Percentiles rank a stretch among this genome's conserved stretches.
Evolutionary conservation across 2,797 vertebrate genomes (phyloP).

Genomic region (Spizella passerina): DNA sequence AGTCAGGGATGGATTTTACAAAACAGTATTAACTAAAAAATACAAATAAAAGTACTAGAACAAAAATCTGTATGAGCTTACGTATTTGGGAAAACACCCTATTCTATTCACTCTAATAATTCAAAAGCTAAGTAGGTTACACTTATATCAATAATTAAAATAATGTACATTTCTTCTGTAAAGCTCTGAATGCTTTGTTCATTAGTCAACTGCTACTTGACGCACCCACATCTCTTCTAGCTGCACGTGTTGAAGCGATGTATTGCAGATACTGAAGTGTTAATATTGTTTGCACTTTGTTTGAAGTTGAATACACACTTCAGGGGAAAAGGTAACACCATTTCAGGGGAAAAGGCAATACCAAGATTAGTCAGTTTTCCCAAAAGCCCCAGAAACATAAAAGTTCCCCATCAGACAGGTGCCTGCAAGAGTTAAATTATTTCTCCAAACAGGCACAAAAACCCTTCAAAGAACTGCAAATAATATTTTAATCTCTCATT

Average conservation of each 20-base stretch:
- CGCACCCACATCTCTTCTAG: background rate
- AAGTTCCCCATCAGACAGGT: background rate
- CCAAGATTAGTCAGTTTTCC: background rate
- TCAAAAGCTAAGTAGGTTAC: background rate
- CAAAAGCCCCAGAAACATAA: background rate
- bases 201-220: background rate
- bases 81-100: background rate
- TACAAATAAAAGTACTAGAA: background rate
- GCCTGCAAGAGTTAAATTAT: background rate
- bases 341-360: background rate
- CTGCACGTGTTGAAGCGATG: background rate
- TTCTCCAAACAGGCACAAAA: background rate
- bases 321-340: background rate
- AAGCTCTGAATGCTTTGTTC: background rate
- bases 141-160: background rate
- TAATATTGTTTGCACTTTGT: background rate
- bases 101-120: background rate
- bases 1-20: background rate
- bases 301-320: background rate
- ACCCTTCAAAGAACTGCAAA: background rate
- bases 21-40: background rate
- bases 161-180: background rate
- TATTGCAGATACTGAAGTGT: background rate
- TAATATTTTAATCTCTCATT: background rate
- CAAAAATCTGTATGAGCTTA: background rate